phyloP scores from a whole-genome alignment of 2,797 vertebrate species.

The Hydrophis major region DNA sequence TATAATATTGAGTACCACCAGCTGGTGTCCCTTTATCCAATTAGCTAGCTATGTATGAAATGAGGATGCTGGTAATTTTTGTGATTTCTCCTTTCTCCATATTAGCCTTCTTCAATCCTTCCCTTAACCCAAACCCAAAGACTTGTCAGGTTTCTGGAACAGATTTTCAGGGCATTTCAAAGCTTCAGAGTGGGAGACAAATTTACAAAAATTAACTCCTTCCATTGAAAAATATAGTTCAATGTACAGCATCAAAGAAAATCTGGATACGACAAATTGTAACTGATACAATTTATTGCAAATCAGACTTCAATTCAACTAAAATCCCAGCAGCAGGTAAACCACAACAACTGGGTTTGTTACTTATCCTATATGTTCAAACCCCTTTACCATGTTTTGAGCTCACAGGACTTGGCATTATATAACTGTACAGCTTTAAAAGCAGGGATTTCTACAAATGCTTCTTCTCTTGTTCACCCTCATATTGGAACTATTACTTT shows the following conservation, averaged over 20 bases:
- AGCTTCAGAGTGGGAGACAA: background rate
- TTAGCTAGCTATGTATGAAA: background rate
- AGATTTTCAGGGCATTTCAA: background rate
- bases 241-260: background rate
- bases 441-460: background rate
- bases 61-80: background rate
- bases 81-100: background rate
- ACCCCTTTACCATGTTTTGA: background rate
- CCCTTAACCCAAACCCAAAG: background rate
- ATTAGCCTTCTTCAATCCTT: background rate
- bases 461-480: background rate
- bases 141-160: background rate
- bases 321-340: background rate
- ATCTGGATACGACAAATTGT: background rate
- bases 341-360: background rate
- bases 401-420: background rate
- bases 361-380: background rate
- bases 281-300: background rate
- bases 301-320: background rate
- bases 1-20: background rate
- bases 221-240: background rate
- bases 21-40: background rate
- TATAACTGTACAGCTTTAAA: background rate
- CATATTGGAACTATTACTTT: background rate
- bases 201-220: background rate